Conservation (phyloP, 2,113 vertebrate genomes). For the Plotosus lineatus region DNA sequence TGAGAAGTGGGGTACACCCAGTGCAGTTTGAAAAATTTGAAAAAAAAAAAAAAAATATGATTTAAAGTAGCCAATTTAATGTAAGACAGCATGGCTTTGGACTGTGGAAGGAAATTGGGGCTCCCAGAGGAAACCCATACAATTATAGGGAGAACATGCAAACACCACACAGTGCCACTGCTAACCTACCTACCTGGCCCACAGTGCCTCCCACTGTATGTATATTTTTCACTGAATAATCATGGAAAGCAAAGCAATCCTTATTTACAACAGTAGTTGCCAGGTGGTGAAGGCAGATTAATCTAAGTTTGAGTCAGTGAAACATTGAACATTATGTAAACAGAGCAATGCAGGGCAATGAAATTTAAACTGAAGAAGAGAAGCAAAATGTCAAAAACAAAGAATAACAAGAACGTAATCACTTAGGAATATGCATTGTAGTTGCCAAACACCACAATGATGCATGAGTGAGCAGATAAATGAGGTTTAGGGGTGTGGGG, state of each 20-base stretch:
- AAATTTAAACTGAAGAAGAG: not conserved
- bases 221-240: not conserved
- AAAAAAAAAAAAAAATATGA: too few relatives aligned
- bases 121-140: too few relatives aligned
- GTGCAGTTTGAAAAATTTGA: too few relatives aligned
- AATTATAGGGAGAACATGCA: too few relatives aligned
- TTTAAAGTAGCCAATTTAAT: too few relatives aligned
- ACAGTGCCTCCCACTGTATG: too few relatives aligned
- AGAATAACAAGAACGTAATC: not conserved
- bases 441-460: not conserved
- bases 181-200: too few relatives aligned
- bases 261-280: not conserved
- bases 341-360: not conserved
- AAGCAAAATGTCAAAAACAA: not conserved
- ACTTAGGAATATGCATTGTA: not conserved
- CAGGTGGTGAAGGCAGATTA: not conserved
- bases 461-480: not conserved
- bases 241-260: not conserved
- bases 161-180: too few relatives aligned
- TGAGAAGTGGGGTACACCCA: too few relatives aligned
- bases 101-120: too few relatives aligned
- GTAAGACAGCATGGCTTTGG: too few relatives aligned
- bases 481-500: not conserved
- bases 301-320: not conserved
- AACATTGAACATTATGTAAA: not conserved